A percentile compares a stretch with the other conserved stretches of the same genome.
These are phyloP conservation scores for Ashinkailepas kermadecensis DNA, from an alignment of 2,888 invertebrate genomes.

Conservation along the genomic window DNA sequence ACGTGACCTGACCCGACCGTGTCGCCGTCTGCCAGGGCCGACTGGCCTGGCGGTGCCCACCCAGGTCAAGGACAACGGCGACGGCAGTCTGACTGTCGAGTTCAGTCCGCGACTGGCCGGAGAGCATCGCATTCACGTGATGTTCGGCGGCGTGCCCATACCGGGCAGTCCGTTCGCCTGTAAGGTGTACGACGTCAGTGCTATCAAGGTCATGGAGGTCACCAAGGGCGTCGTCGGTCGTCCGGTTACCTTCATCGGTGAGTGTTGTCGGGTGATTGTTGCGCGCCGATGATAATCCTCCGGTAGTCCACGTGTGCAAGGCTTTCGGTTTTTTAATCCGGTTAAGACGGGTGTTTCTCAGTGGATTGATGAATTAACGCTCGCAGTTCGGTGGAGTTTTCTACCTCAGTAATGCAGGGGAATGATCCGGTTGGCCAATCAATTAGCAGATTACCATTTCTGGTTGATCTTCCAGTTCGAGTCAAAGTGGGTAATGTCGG, in stretches of 20 bases:
- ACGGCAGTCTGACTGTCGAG: constrained; percentile 77
- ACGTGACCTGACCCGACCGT: constrained; percentile 26
- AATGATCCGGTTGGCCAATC: too few species aligned
- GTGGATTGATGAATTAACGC: too few species aligned
- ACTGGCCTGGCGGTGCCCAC: constrained; percentile 84
- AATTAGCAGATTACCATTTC: too few species aligned
- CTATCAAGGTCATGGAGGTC: constrained; percentile 88
- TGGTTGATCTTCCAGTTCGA: too few species aligned
- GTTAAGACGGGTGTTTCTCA: too few species aligned
- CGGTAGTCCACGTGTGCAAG: too few species aligned
- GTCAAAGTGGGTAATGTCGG: too few species aligned
- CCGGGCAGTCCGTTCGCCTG: constrained; percentile 89
- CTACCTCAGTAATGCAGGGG: too few species aligned
- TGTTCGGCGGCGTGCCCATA: constrained; percentile 63
- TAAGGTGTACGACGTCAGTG: constrained; percentile 89
- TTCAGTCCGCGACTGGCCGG: constrained; percentile 86
- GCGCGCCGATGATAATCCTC: too few species aligned
- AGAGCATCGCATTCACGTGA: constrained; percentile 81
- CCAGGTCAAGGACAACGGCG: constrained; percentile 74
- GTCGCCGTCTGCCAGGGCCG: constrained; percentile 62
- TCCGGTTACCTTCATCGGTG: constrained; percentile 82
- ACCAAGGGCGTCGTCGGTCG: constrained; percentile 79
- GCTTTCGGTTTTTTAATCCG: too few species aligned
- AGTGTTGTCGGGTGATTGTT: constrained; percentile 29
- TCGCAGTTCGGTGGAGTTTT: too few species aligned